These are phyloP conservation scores for Drosophila nr. medialis DNA, from an alignment of 2,888 invertebrate genomes.

Conservation along the genomic window DNA sequence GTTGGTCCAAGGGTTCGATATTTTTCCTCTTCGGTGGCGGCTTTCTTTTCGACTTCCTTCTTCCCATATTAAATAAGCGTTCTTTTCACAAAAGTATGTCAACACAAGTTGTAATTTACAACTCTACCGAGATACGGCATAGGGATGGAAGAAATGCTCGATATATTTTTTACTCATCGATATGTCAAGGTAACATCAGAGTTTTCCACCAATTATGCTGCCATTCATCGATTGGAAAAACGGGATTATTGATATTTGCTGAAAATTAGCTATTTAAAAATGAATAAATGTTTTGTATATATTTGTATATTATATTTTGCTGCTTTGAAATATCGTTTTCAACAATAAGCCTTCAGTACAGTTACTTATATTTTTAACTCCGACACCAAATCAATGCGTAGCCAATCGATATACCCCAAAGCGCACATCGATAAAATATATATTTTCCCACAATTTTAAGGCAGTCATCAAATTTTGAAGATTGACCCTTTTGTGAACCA, in stretches of 20 bases:
- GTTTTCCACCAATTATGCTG: background rate
- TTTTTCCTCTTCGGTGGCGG: conserved; percentile 97
- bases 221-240: too few relatives aligned
- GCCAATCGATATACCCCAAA: background rate
- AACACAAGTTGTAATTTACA: background rate
- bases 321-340: background rate
- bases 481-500: background rate
- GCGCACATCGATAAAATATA: background rate
- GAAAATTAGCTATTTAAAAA: background rate
- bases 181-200: background rate
- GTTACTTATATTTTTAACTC: background rate
- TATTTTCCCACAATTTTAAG: background rate
- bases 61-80: conserved; percentile 90
- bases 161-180: background rate
- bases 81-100: background rate
- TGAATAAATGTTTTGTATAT: background rate
- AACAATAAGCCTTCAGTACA: background rate
- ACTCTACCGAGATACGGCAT: background rate
- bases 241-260: background rate
- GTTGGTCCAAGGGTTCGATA: conserved; percentile 96
- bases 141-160: conserved; percentile 1
- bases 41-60: conserved; percentile 98
- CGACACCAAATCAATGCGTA: background rate
- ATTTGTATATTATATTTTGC: background rate
- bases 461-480: background rate